Percentiles rank a stretch among this genome's conserved stretches.
phyloP scores from a whole-genome alignment of 2,888 invertebrate genomes.

The Apodemia zela region DNA sequence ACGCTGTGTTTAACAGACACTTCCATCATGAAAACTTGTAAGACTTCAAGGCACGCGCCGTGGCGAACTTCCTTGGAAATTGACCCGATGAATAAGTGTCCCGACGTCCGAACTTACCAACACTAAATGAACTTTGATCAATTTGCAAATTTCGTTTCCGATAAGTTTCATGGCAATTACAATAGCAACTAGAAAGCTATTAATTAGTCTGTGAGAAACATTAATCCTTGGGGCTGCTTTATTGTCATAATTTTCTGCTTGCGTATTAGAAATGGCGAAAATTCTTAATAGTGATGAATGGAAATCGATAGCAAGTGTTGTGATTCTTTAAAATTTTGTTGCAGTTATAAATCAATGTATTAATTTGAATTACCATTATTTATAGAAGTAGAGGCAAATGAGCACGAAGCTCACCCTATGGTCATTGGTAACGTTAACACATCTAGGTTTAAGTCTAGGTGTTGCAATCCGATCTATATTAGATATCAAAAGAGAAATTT shows the following conservation, averaged over 20 bases:
- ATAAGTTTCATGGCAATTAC: neutral
- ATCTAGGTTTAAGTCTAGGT: no score
- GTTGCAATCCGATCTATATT: no score
- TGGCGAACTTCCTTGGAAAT: constrained; percentile 30
- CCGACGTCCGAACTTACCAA: constrained; percentile 27
- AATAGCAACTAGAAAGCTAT: constrained; percentile 1
- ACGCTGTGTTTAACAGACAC: constrained; percentile 27
- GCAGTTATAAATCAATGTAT: no score
- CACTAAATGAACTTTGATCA: constrained; percentile 17
- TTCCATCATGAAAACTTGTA: constrained; percentile 32
- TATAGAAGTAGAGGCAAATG: no score
- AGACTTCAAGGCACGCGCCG: constrained; percentile 35
- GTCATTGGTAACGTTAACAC: no score
- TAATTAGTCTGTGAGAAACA: neutral
- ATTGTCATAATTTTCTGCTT: neutral
- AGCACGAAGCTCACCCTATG: no score
- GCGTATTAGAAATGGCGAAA: no score
- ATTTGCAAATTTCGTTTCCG: neutral
- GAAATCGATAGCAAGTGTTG: no score
- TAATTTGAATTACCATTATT: no score
- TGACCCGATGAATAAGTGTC: constrained; percentile 32
- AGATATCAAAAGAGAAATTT: no score
- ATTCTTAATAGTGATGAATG: no score
- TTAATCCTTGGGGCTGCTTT: neutral
- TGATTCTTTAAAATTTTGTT: no score